Conservation (phyloP, 2,797 vertebrate species). For the Cottoperca gobio region DNA sequence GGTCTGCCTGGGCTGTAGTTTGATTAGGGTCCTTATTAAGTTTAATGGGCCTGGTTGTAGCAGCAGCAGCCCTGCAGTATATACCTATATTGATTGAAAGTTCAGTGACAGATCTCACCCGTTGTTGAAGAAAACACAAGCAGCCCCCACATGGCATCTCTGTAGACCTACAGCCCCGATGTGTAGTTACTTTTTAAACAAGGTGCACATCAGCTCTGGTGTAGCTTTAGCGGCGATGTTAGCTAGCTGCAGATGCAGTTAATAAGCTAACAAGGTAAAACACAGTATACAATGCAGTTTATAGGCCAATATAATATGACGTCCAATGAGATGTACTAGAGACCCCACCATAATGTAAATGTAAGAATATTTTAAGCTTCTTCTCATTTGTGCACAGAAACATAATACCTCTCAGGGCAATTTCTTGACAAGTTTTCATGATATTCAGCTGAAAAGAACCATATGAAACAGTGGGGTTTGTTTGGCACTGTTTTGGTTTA, state of each 20-base stretch:
- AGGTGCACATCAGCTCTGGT: neutral
- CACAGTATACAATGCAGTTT: neutral
- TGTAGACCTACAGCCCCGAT: no score
- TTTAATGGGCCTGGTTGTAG: conserved; percentile 51
- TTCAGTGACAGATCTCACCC: neutral
- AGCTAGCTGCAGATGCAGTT: no score
- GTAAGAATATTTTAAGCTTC: conserved; percentile 14
- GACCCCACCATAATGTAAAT: conserved; percentile 7
- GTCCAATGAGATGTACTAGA: conserved; percentile 14
- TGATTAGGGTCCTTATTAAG: conserved; percentile 63
- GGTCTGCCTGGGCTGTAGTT: conserved; percentile 55
- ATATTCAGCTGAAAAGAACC: conserved; percentile 61
- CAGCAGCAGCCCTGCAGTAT: no score
- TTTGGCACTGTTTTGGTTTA: conserved; percentile 46
- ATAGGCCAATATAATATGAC: conserved; percentile 5
- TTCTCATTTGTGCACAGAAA: conserved; percentile 35
- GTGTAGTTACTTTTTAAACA: neutral
- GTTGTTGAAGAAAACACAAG: no score
- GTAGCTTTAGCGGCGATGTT: neutral
- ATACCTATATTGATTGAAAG: neutral
- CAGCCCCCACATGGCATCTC: neutral
- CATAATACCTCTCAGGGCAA: neutral
- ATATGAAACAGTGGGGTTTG: conserved; percentile 56
- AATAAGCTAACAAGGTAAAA: neutral
- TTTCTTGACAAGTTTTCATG: conserved; percentile 48